A percentile compares a stretch with the other conserved stretches of the same genome.
Evolutionary conservation across 1,140 invertebrate genomes (phyloP).

Genomic region (Apocrypta bakeri): DNA sequence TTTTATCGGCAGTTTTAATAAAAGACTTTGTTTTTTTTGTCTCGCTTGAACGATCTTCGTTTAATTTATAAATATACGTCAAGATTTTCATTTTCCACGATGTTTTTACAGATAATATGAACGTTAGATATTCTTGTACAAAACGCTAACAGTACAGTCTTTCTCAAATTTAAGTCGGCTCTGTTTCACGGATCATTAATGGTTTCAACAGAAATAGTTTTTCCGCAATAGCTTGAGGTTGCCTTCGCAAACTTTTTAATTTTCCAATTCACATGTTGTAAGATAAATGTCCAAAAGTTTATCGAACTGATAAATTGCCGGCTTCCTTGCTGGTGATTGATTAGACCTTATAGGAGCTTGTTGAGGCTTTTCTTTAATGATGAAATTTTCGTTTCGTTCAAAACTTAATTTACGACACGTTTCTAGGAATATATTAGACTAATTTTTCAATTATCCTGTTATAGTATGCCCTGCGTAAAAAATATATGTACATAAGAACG

Average conservation of each 20-base stretch:
- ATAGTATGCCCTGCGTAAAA: not conserved
- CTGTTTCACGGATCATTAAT: slow-evolving; percentile 26
- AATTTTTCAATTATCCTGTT: not conserved
- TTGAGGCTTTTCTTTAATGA: not conserved
- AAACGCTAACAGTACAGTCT: too few species aligned
- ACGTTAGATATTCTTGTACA: too few species aligned
- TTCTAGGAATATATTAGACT: not conserved
- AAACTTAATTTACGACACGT: not conserved
- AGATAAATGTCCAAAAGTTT: slow-evolving; percentile 19
- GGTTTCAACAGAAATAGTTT: not conserved
- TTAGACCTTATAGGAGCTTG: not conserved
- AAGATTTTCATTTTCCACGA: too few species aligned
- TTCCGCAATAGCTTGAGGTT: not conserved
- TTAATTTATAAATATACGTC: too few species aligned
- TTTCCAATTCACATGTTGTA: slow-evolving; percentile 28
- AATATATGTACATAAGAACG: too few species aligned
- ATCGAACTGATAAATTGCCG: not conserved
- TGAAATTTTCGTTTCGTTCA: not conserved
- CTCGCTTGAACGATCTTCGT: too few species aligned
- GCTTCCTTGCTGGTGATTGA: not conserved
- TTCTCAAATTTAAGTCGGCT: not conserved
- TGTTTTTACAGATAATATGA: too few species aligned
- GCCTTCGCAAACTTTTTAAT: slow-evolving; percentile 20
- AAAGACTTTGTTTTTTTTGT: too few species aligned
- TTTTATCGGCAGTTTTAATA: not conserved